These are phyloP conservation scores for Podarcis cretensis DNA, from an alignment of 2,113 vertebrate species.

Conservation along the genomic window DNA sequence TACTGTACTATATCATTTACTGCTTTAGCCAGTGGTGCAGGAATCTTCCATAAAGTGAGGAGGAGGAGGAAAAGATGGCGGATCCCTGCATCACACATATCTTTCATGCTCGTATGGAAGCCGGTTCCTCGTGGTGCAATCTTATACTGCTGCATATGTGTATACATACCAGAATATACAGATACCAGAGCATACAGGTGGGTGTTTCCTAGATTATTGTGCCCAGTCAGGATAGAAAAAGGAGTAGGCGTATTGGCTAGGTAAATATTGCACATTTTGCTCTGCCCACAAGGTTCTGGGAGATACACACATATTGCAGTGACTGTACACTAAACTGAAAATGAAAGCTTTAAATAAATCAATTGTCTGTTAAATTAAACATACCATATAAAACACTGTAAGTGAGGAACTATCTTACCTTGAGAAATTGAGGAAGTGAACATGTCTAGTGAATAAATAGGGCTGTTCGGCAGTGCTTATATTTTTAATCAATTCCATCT, in stretches of 20 bases:
- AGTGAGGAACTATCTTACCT: conserved; percentile 81
- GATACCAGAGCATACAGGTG: not conserved
- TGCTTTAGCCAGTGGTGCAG: no score
- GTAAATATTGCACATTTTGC: not conserved
- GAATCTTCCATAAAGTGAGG: no score
- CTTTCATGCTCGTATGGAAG: no score
- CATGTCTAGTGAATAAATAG: conserved; percentile 96
- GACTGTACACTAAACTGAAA: conserved; percentile 10
- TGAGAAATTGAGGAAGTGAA: conserved; percentile 99
- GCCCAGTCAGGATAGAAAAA: not conserved
- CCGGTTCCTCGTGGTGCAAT: no score
- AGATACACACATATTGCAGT: not conserved
- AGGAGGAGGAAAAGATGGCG: no score
- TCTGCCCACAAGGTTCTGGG: not conserved
- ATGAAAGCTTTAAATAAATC: not conserved
- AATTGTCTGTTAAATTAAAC: not conserved
- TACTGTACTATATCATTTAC: no score
- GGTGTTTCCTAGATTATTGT: not conserved
- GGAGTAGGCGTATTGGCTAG: not conserved
- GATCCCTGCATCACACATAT: no score
- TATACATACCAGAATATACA: no score
- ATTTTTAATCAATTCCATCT: conserved; percentile 98
- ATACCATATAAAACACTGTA: conserved; percentile 37
- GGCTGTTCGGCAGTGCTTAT: conserved; percentile 95
- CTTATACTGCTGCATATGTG: no score